Conservation (phyloP, 2,113 vertebrate species). For the Pontoporia blainvillei region DNA sequence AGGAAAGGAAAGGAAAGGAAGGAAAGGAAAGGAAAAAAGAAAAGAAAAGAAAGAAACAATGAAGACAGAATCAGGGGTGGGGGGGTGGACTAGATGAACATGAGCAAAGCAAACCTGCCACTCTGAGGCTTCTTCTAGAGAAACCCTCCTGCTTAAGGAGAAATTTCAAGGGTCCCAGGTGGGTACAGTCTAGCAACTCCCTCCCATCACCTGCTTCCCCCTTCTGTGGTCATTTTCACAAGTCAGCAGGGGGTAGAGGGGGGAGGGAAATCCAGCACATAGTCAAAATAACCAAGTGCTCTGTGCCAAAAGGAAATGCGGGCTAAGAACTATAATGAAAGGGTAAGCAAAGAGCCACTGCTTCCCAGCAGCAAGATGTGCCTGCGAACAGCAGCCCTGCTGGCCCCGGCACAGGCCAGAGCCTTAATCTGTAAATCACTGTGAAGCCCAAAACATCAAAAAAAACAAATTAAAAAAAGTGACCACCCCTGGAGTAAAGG, state of each 20-base stretch:
- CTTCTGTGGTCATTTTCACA: slow-evolving; percentile 59
- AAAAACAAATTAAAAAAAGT: slow-evolving; percentile 40
- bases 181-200: not conserved
- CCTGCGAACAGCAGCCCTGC: slow-evolving; percentile 70
- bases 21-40: too few relatives aligned
- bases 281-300: slow-evolving; percentile 56
- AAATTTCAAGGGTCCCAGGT: not conserved
- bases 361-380: slow-evolving; percentile 69
- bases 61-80: not conserved
- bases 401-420: slow-evolving; percentile 73
- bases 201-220: slow-evolving; percentile 50
- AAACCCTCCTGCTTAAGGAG: not conserved
- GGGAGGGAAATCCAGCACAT: slow-evolving; percentile 53
- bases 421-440: slow-evolving; percentile 79
- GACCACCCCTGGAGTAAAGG: slow-evolving; percentile 77
- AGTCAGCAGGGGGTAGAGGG: slow-evolving; percentile 52
- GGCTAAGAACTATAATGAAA: slow-evolving; percentile 77
- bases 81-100: not conserved
- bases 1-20: not conserved
- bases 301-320: slow-evolving; percentile 75
- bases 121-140: not conserved
- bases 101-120: not conserved
- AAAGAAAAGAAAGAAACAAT: not conserved
- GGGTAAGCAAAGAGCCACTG: slow-evolving; percentile 67
- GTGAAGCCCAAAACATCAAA: slow-evolving; percentile 64